Evolutionary conservation across 2,888 invertebrate genomes (phyloP), one percentile per base, ranked within the genome.

Genomic region (Andrena camellia): DNA sequence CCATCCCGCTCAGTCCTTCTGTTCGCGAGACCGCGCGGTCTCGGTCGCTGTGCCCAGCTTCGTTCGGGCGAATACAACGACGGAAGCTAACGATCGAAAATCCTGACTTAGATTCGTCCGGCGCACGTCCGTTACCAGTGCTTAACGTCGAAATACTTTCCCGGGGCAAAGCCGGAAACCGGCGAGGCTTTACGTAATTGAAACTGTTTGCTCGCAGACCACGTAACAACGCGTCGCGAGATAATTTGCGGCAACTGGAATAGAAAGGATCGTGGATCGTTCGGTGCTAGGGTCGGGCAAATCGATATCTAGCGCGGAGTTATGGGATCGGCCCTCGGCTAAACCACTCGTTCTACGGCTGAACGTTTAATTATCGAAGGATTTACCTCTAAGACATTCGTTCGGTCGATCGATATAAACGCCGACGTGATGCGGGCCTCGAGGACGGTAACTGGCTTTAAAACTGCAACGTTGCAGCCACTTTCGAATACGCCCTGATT

Each of bases 341-440:
- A 48, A 54, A 42, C 66, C 63, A 48, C 52, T 66, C 64, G 68
- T 64, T 70, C 52, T 50, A 23, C 17, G 10, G 52, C 72, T 17
- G 26, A 72, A 64, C 77, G 59, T 78, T 82, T 77, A 77, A 72
- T 81, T 78, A 83, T 82, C 82, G 63, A 67, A 48, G 69, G 64
- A 78, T 83, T 78, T 59, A 33, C 8, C 64, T 33, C 66, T 13
- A 59, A 78, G 78, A 73, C 62, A 50, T 74, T 63, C 13, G 59
- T 60, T 33, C 31, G 48, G 1, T 10, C 29, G 54, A 57, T 73
- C 69, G 76, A 72, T 78, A 54, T 48, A 60, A 69, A 52, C 59
- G 57, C 5, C 68, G 78, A 35, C 35, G 35, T 42, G 67, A 76
- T 62, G 33, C 59, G 57, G 69, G 69, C 29, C 23, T 26, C 23